A percentile compares a stretch with the other conserved stretches of the same genome.
These are phyloP conservation scores for Caenorhabditis macrosperma DNA, from an alignment of 2,888 invertebrate species.

Conservation along the genomic window DNA sequence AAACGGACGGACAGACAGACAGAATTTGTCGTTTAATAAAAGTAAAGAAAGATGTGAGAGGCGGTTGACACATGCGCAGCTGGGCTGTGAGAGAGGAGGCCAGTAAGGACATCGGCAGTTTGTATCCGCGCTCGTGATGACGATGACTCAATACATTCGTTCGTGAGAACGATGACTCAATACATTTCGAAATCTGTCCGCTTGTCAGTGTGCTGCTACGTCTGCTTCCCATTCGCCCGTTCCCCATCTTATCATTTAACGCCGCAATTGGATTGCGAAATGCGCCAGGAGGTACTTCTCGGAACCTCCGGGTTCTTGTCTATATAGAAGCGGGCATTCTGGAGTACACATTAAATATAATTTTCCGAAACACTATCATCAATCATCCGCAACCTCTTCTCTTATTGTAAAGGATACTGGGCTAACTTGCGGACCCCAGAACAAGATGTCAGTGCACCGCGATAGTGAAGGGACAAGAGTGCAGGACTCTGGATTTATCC, in stretches of 20 bases:
- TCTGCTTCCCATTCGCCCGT: too few relatives aligned
- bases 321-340: constrained; percentile 16
- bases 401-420: constrained; percentile 21
- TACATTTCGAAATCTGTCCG: too few relatives aligned
- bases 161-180: too few relatives aligned
- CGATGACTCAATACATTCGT: not conserved
- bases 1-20: too few relatives aligned
- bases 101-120: not conserved
- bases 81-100: not conserved
- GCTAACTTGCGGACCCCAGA: constrained; percentile 35
- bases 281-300: too few relatives aligned
- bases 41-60: too few relatives aligned
- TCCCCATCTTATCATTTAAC: too few relatives aligned
- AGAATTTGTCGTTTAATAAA: too few relatives aligned
- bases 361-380: constrained; percentile 48
- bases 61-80: constrained; percentile 26
- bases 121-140: constrained; percentile 25
- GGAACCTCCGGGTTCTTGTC: not conserved
- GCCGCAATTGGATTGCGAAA: too few relatives aligned
- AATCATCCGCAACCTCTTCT: constrained; percentile 30
- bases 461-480: constrained; percentile 19
- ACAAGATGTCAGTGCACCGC: constrained; percentile 29
- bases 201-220: too few relatives aligned
- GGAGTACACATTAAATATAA: constrained; percentile 43
- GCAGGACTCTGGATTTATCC: constrained; percentile 39